Evolutionary conservation across 2,888 invertebrate genomes (phyloP).

Genomic region (Molorchus minor): DNA sequence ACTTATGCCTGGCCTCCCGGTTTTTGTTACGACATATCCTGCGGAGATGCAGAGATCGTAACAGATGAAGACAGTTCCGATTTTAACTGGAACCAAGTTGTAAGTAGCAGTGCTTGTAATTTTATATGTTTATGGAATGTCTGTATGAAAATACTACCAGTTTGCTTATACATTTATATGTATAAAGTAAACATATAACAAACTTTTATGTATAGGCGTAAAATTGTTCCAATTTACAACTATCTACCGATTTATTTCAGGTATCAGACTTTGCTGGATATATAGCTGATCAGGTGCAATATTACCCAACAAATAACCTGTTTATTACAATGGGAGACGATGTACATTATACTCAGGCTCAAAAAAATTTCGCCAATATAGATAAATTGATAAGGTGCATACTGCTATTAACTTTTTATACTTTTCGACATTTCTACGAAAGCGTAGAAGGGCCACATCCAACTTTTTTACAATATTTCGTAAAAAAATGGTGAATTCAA

Average conservation of each 20-base stretch:
- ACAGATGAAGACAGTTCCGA: constrained; percentile 66
- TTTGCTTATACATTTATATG: too few relatives aligned
- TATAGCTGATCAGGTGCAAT: constrained; percentile 54
- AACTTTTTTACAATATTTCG: too few relatives aligned
- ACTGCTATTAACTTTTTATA: too few relatives aligned
- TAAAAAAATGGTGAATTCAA: too few relatives aligned
- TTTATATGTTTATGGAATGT: too few relatives aligned
- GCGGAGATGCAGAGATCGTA: constrained; percentile 64
- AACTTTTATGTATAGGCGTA: too few relatives aligned
- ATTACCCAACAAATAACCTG: constrained; percentile 67
- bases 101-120: constrained; percentile 28
- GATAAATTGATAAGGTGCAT: constrained; percentile 66
- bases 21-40: constrained; percentile 69
- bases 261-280: constrained; percentile 52
- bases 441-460: constrained; percentile 19
- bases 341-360: constrained; percentile 70
- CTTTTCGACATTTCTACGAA: too few relatives aligned
- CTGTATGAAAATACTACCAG: too few relatives aligned
- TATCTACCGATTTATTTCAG: too few relatives aligned
- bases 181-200: too few relatives aligned
- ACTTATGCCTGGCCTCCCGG: constrained; percentile 61
- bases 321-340: constrained; percentile 74
- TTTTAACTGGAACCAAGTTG: constrained; percentile 64
- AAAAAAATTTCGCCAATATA: constrained; percentile 68
- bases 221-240: too few relatives aligned